Conservation (phyloP, 2,888 invertebrate species). For the Strigamia maritima region DNA sequence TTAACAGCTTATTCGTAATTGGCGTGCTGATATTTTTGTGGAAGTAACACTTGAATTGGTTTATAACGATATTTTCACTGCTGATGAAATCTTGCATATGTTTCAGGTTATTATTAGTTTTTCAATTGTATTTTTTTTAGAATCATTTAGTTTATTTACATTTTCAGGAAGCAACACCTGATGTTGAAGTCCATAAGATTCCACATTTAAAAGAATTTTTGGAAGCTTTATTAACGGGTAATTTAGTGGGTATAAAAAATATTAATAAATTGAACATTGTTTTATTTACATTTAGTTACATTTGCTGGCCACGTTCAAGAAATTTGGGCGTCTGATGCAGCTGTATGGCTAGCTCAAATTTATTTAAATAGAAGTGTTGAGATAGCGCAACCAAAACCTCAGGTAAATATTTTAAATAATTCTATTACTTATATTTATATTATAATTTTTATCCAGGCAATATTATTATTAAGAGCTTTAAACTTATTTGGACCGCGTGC, state of each 20-base stretch:
- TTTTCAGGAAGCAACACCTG: constrained; percentile 24
- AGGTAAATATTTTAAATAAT: not conserved
- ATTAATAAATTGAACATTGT: not conserved
- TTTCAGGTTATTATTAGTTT: not conserved
- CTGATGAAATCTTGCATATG: not conserved
- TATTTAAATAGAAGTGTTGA: constrained; percentile 25
- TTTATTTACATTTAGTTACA: not conserved
- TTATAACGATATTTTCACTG: constrained; percentile 20
- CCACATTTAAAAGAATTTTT: constrained; percentile 36
- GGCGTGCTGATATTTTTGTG: constrained; percentile 40
- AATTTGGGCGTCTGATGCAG: constrained; percentile 28
- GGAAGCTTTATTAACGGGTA: constrained; percentile 35
- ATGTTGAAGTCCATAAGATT: not conserved
- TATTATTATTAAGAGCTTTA: constrained; percentile 39
- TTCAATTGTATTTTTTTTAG: not conserved
- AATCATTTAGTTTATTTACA: not conserved
- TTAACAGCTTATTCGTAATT: constrained; percentile 38
- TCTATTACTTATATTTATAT: not conserved
- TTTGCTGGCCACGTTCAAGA: not conserved
- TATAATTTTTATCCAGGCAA: not conserved
- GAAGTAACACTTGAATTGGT: constrained; percentile 39
- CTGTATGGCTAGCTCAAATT: constrained; percentile 12
- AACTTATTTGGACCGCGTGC: constrained; percentile 44
- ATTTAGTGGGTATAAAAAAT: not conserved
- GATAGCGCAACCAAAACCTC: constrained; percentile 17